A percentile compares a stretch with the other conserved stretches of the same genome.
Conservation (phyloP, 2,113 vertebrate species). For the Falcunculus frontatus region DNA sequence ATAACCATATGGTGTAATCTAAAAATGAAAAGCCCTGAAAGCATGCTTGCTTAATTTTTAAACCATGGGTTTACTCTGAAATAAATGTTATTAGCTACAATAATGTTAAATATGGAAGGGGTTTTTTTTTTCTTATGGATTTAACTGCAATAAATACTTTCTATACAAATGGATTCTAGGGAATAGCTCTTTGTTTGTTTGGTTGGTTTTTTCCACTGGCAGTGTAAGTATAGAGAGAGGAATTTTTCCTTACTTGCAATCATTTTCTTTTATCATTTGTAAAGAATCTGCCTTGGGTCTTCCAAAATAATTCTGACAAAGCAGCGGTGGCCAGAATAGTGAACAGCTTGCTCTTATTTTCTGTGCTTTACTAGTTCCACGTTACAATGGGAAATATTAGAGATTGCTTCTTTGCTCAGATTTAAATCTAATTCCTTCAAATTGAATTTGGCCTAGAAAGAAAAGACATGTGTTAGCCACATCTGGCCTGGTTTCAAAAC, state of each 20-base stretch:
- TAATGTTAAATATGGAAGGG: neutral
- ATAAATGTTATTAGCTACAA: neutral
- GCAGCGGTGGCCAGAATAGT: neutral
- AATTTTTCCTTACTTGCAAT: neutral
- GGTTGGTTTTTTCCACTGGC: neutral
- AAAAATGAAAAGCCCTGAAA: neutral
- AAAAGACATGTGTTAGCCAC: neutral
- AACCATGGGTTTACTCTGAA: neutral
- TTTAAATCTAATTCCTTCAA: neutral
- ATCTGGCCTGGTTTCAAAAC: neutral
- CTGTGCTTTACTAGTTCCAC: neutral
- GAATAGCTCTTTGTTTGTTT: neutral
- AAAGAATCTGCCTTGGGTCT: neutral
- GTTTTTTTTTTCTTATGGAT: neutral
- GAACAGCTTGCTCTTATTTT: neutral
- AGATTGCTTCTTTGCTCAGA: neutral
- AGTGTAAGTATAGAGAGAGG: neutral
- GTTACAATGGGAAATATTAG: neutral
- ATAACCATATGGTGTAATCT: neutral
- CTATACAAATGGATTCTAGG: neutral
- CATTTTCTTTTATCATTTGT: neutral
- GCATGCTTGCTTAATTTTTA: neutral
- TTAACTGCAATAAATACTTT: neutral
- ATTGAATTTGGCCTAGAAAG: neutral
- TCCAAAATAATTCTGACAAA: neutral